phyloP scores from a whole-genome alignment of 2,113 vertebrate species.

The Anthoscopus minutus region DNA sequence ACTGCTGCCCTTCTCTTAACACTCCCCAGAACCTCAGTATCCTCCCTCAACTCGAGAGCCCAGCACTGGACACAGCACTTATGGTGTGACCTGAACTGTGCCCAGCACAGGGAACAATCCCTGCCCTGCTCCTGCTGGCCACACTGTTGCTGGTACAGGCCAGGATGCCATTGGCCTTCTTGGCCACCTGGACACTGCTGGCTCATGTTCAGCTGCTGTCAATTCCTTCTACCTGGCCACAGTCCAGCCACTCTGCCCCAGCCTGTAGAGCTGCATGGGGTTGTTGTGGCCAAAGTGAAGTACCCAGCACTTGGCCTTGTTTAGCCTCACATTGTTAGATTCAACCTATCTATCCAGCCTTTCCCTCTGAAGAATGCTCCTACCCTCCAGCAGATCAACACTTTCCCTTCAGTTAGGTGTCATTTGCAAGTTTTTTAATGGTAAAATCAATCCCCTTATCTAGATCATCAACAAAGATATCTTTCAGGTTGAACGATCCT shows the following conservation, averaged over 20 bases:
- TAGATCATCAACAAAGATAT: neutral
- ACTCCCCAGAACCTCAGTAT: neutral
- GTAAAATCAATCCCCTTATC: neutral
- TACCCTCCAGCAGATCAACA: neutral
- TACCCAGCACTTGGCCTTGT: accelerated
- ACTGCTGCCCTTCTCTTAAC: too few species aligned
- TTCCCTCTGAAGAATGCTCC: neutral
- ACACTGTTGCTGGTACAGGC: accelerated
- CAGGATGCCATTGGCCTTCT: neutral
- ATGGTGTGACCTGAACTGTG: accelerated
- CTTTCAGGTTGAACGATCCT: neutral
- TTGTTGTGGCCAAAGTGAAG: neutral
- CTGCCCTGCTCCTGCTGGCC: neutral
- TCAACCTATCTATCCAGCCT: neutral
- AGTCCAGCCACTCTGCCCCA: neutral
- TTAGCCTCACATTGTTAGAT: accelerated
- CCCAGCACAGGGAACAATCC: accelerated
- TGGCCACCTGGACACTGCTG: neutral
- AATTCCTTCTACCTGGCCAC: accelerated
- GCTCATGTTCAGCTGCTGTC: neutral
- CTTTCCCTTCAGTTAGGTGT: too few species aligned
- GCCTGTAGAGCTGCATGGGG: too few species aligned
- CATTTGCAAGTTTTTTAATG: neutral
- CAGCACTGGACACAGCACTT: too few species aligned
- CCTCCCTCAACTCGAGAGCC: accelerated